These are phyloP conservation scores for Sylvilagus floridanus DNA, from an alignment of 2,797 vertebrate genomes.

Conservation along the genomic window DNA sequence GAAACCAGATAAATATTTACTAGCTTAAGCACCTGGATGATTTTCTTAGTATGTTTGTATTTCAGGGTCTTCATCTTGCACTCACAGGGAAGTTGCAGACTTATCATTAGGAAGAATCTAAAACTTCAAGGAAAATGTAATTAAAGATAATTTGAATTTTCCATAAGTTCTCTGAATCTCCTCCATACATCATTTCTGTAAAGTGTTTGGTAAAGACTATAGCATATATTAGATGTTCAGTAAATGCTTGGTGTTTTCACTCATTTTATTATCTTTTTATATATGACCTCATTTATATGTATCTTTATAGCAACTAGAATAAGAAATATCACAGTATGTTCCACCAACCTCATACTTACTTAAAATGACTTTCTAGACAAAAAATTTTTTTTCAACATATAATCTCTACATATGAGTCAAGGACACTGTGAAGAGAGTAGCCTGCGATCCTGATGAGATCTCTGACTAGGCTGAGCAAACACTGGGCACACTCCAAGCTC, in stretches of 20 bases:
- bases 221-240: not conserved
- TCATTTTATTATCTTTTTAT: constrained; percentile 7
- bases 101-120: not conserved
- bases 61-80: not conserved
- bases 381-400: constrained; percentile 37
- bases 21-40: not conserved
- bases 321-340: not conserved
- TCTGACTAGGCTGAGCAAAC: constrained; percentile 12
- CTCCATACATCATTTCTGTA: not conserved
- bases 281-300: constrained; percentile 9
- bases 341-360: not conserved
- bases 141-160: too few species aligned
- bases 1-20: not conserved
- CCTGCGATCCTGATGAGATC: not conserved
- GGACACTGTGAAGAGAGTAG: not conserved
- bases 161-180: too few species aligned
- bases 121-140: too few species aligned
- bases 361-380: constrained; percentile 26
- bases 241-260: constrained; percentile 13
- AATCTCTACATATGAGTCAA: constrained; percentile 16
- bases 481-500: constrained; percentile 49
- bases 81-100: not conserved
- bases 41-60: not conserved
- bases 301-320: constrained; percentile 8
- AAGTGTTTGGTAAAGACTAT: not conserved